phyloP scores from a whole-genome alignment of 2,888 invertebrate genomes.

The Agrotis exclamationis region DNA sequence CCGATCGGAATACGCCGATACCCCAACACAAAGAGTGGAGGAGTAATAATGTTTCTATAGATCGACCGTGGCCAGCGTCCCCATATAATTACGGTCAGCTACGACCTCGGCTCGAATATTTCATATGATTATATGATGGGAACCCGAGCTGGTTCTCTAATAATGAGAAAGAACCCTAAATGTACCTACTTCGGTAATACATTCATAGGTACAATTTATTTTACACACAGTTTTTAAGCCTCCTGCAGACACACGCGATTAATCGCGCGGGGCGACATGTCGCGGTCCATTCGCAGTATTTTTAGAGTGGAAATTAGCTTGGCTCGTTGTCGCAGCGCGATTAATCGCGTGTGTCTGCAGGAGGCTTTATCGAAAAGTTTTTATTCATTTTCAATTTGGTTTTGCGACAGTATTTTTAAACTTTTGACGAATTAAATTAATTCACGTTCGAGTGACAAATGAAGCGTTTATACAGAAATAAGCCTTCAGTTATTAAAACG shows the following conservation, averaged over 20 bases:
- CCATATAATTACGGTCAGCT: constrained; percentile 74
- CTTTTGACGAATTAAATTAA: constrained; percentile 25
- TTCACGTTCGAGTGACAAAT: neutral
- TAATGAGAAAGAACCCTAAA: constrained; percentile 8
- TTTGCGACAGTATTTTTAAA: neutral
- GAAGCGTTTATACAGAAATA: neutral
- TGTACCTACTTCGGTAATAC: neutral
- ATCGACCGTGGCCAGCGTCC: constrained; percentile 65
- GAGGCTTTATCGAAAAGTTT: too few species aligned
- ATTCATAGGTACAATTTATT: constrained; percentile 12
- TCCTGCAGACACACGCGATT: too few species aligned
- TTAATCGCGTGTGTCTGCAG: too few species aligned
- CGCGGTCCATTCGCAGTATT: too few species aligned
- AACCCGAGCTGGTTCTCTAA: constrained; percentile 26
- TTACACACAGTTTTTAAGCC: neutral
- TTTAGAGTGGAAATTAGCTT: too few species aligned
- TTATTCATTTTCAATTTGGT: constrained; percentile 14
- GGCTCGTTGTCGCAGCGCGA: too few species aligned
- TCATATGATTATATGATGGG: constrained; percentile 68
- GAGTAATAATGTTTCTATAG: constrained; percentile 70
- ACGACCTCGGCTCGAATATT: constrained; percentile 67
- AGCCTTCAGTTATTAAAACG: neutral
- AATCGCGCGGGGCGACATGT: too few species aligned
- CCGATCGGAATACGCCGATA: constrained; percentile 50
- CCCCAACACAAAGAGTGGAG: constrained; percentile 45